Percentiles rank a stretch among this genome's conserved stretches.
Evolutionary conservation across 2,888 invertebrate species (phyloP).

Genomic region (Epinotia demarniana): DNA sequence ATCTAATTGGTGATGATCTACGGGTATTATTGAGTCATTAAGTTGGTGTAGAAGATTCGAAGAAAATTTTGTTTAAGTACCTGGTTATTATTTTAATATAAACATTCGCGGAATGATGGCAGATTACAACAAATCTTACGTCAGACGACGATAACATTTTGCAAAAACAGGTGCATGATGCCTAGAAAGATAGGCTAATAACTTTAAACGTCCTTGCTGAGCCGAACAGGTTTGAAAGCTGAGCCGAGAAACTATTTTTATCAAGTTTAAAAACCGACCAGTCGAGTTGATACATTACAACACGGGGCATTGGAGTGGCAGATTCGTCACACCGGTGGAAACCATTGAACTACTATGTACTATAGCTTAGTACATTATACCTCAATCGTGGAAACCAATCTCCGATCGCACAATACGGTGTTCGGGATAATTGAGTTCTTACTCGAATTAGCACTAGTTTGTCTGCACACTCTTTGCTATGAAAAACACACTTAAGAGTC

Average conservation of each 20-base stretch:
- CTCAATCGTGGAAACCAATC: conserved; percentile 15
- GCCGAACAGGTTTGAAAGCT: conserved; percentile 10
- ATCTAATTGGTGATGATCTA: too few relatives aligned
- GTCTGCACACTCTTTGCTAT: neutral
- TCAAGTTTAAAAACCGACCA: conserved; percentile 15
- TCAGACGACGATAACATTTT: neutral
- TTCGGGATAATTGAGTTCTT: conserved; percentile 9
- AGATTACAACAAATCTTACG: neutral
- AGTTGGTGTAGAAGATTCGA: neutral
- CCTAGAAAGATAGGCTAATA: neutral
- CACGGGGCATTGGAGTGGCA: neutral
- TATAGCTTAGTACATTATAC: too few relatives aligned
- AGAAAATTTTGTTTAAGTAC: neutral
- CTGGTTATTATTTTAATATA: neutral
- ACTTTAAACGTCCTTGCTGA: neutral
- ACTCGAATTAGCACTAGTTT: neutral
- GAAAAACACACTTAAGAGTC: neutral
- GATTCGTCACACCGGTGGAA: conserved; percentile 28
- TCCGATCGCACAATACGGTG: neutral
- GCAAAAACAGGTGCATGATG: neutral
- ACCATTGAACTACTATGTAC: too few relatives aligned
- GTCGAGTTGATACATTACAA: conserved; percentile 34
- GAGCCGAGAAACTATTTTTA: neutral
- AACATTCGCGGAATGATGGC: neutral
- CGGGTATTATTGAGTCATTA: too few relatives aligned